Evolutionary conservation across 1,140 invertebrate species (phyloP).

Genomic region (Ephestia elutella): DNA sequence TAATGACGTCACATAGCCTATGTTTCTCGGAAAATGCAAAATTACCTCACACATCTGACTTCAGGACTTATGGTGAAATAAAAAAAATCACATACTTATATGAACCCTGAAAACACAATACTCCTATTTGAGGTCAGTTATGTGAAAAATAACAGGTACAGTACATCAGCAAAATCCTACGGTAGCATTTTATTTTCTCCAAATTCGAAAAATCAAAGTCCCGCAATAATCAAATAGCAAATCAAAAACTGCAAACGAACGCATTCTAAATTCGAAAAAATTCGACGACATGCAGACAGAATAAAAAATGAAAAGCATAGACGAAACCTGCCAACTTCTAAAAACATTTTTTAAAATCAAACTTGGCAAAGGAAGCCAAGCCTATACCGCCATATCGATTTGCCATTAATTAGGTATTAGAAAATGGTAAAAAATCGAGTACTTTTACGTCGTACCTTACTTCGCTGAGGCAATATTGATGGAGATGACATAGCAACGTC

Average conservation of each 20-base stretch:
- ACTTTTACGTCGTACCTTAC: not conserved
- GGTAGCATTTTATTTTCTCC: no score
- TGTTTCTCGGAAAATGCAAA: no score
- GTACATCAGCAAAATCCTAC: no score
- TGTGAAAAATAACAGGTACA: no score
- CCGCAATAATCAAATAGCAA: no score
- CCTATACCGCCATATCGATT: constrained; percentile 3
- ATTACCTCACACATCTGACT: no score
- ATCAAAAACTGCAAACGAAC: not conserved
- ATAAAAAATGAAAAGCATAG: not conserved
- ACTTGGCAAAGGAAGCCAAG: constrained; percentile 3
- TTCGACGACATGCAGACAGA: not conserved
- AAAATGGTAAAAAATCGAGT: constrained; percentile 3
- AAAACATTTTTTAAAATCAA: not conserved
- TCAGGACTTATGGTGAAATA: no score
- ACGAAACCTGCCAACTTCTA: constrained; percentile 3
- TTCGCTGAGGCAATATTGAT: not conserved
- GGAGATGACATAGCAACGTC: not conserved
- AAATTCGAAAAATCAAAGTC: no score
- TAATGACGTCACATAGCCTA: no score
- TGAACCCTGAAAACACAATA: no score
- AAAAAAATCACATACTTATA: no score
- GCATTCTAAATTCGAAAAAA: constrained; percentile 4
- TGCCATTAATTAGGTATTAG: constrained; percentile 5
- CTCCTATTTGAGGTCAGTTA: no score